Base-by-base conservation (phyloP, 2,113 vertebrate genomes). In the Heteronetta atricapilla region DNA sequence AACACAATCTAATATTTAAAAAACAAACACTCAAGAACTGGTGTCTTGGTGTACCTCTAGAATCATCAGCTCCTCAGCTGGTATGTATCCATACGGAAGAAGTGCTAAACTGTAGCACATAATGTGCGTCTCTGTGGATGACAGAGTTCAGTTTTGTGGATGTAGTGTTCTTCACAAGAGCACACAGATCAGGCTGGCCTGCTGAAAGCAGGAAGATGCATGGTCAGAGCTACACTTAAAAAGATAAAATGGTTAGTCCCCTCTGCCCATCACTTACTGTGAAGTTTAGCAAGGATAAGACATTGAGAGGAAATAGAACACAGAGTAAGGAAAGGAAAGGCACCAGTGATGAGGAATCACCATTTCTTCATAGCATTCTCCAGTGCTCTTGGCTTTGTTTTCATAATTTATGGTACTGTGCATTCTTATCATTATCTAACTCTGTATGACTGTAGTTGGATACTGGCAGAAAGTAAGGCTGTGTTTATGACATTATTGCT, bases 1-100 rank as follows among this genome's bases (percentile, higher is more conserved):
- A 95, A 94, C 70, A 94, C 69, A 94, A 94, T 95, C 44, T 75
- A 94, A 82, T 94, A 96, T 96, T 95, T 85, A 85, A 94, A 94
- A 96, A 95, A 78, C 84, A 93, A 96, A 89, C 84, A 69, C 40
- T 95, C 48, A 84, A 84, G 77, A 79, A 67, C 23, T 75, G 29
- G 5, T 84, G 31, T 67, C 42, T 96, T 90, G 34, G 59, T 89
- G 26, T 58, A 91, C 31, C 11, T 76, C 74, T 75, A 90, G 70
- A 86, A 86, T 88, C 42, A 91, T 86, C 53, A 94, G 38, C 33
- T 72, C 56, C 40, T 89, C 81, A 68, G 29, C 33, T 93, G 62
- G 38, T 66, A 44, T 13, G 50, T 85, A 73, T 87, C 48, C 36
- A 34, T 28, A 13, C 3, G 17, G 46, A 0, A 0, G 82, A 86